Evolutionary conservation across 2,797 vertebrate genomes (phyloP).

Genomic region (Molossus alvarezi): DNA sequence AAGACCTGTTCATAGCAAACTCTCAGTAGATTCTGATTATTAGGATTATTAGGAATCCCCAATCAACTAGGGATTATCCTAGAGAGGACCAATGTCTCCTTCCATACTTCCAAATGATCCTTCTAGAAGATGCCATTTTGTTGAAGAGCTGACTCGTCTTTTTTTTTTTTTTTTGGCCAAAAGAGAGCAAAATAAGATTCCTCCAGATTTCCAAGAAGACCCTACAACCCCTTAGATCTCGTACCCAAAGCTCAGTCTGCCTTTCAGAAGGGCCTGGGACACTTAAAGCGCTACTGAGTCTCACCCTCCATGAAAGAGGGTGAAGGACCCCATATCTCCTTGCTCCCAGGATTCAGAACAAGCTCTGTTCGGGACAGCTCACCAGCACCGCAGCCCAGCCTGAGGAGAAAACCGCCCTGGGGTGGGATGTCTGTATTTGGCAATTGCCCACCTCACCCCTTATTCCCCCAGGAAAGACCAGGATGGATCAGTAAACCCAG

Average conservation of each 20-base stretch:
- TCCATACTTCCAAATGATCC: neutral
- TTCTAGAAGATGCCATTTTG: neutral
- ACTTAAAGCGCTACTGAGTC: neutral
- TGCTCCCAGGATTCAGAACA: neutral
- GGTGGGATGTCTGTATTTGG: neutral
- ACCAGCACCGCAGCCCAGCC: neutral
- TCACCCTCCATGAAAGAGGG: neutral
- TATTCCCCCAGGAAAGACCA: neutral
- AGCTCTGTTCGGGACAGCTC: neutral
- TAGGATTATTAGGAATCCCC: neutral
- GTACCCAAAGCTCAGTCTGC: neutral
- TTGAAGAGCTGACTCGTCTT: neutral
- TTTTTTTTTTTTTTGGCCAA: neutral
- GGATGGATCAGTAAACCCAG: neutral
- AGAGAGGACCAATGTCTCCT: neutral
- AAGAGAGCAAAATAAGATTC: conserved; percentile 14
- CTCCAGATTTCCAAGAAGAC: neutral
- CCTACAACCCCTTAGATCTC: neutral
- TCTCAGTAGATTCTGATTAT: neutral
- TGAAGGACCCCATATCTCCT: neutral
- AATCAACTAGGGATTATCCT: neutral
- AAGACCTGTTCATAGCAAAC: neutral
- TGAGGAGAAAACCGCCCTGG: neutral
- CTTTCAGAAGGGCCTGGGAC: neutral
- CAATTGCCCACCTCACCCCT: neutral